These are phyloP conservation scores for Amia ocellicauda DNA, from an alignment of 2,113 vertebrate species.

Conservation along the genomic window DNA sequence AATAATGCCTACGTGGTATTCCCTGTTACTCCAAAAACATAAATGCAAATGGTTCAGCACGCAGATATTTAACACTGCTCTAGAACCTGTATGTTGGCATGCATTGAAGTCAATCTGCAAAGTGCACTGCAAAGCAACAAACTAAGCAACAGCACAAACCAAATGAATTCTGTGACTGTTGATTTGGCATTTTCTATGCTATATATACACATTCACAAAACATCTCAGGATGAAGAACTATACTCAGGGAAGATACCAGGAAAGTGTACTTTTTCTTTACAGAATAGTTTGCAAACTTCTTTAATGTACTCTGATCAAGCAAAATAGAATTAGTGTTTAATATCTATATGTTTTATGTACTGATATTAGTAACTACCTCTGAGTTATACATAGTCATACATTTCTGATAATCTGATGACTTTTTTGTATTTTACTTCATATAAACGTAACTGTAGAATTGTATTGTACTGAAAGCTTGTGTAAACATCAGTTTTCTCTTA, in stretches of 20 bases:
- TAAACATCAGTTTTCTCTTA: conserved; percentile 61
- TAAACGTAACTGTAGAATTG: conserved; percentile 60
- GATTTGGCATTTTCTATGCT: conserved; percentile 66
- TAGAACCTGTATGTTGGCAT: conserved; percentile 41
- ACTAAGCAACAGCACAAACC: background rate
- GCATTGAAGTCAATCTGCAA: conserved; percentile 59
- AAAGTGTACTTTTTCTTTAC: conserved; percentile 79
- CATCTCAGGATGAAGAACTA: conserved; percentile 97
- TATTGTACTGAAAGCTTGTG: conserved; percentile 63
- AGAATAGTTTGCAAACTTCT: conserved; percentile 65
- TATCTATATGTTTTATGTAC: conserved; percentile 75
- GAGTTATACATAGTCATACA: conserved; percentile 73
- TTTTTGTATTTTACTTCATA: conserved; percentile 65
- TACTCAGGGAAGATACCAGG: conserved; percentile 98
- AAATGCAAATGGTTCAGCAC: conserved; percentile 62
- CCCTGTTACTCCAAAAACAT: conserved; percentile 51
- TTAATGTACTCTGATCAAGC: conserved; percentile 65
- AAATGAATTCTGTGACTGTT: conserved; percentile 46
- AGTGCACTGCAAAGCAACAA: conserved; percentile 33
- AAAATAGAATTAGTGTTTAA: conserved; percentile 69
- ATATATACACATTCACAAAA: conserved; percentile 72
- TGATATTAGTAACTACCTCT: conserved; percentile 96
- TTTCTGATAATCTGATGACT: conserved; percentile 64
- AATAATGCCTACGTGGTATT: conserved; percentile 71
- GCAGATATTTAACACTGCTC: conserved; percentile 43